These are phyloP conservation scores for Thereva nobilitata DNA, from an alignment of 2,888 invertebrate genomes.

Conservation along the genomic window DNA sequence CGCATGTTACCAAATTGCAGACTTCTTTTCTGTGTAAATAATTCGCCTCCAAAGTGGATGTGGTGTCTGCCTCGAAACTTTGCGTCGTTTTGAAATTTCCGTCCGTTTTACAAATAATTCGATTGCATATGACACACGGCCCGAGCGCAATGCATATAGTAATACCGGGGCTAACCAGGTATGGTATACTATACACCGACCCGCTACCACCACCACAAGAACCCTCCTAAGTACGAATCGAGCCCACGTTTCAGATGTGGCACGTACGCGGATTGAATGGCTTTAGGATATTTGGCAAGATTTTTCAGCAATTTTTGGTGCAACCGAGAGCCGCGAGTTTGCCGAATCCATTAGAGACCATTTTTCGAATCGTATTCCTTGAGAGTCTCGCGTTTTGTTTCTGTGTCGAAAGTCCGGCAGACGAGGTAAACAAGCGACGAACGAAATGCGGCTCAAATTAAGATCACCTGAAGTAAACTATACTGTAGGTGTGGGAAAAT, in stretches of 20 bases:
- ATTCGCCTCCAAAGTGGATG: no score
- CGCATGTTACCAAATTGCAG: no score
- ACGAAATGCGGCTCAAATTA: constrained; percentile 2
- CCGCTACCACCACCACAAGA: no score
- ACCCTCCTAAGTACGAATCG: no score
- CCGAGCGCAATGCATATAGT: constrained; percentile 2
- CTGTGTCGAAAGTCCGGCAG: no score
- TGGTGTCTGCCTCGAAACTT: constrained; percentile 14
- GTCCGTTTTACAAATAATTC: constrained; percentile 34
- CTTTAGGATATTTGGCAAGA: constrained; percentile 24
- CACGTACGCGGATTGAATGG: constrained; percentile 15
- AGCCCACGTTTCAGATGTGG: no score
- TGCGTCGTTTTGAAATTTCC: constrained; percentile 31
- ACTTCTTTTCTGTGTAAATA: no score
- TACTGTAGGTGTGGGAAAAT: constrained; percentile 33
- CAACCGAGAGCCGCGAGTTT: constrained; percentile 17
- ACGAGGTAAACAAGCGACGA: not conserved
- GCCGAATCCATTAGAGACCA: constrained; percentile 27
- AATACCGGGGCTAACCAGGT: constrained; percentile 16
- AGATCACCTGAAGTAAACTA: constrained; percentile 17
- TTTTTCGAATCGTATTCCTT: constrained; percentile 16
- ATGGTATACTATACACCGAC: not conserved
- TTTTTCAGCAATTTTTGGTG: constrained; percentile 31
- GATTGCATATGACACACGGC: constrained; percentile 32
- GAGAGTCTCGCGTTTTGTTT: no score